Conservation (phyloP, 1,140 invertebrate species). For the Samia ricini region DNA sequence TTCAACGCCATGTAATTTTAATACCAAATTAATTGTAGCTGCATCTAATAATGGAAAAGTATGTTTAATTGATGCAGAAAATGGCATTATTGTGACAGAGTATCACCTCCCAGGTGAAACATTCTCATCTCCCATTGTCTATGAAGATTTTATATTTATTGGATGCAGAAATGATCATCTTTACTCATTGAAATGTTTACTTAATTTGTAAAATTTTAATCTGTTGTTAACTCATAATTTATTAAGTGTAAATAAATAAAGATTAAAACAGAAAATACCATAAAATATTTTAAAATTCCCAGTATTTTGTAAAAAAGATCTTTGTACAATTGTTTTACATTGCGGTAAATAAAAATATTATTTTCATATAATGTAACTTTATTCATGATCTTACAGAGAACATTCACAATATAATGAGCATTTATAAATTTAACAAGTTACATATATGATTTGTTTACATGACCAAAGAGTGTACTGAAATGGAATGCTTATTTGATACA, state of each 20-base stretch:
- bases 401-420: conserved; percentile 72
- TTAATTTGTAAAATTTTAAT: conserved; percentile 24
- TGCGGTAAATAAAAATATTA: conserved; percentile 3
- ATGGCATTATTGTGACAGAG: conserved; percentile 69
- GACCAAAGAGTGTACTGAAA: conserved; percentile 53
- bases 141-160: conserved; percentile 78
- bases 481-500: conserved; percentile 67
- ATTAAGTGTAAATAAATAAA: no score
- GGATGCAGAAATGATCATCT: conserved; percentile 86
- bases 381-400: conserved; percentile 75
- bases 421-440: conserved; percentile 65
- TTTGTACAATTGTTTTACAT: background rate
- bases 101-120: conserved; percentile 79
- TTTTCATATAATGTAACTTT: conserved; percentile 57
- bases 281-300: background rate
- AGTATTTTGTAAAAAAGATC: background rate
- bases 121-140: conserved; percentile 84
- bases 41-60: conserved; percentile 79
- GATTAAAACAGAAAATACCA: background rate
- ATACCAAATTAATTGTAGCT: conserved; percentile 62
- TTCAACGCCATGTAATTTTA: conserved; percentile 79
- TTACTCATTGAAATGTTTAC: conserved; percentile 79
- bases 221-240: background rate
- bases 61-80: conserved; percentile 74
- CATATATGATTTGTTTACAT: conserved; percentile 66